Evolutionary conservation across 2,113 vertebrate species (phyloP).

Genomic region (Rhinolophus ferrumequinum): DNA sequence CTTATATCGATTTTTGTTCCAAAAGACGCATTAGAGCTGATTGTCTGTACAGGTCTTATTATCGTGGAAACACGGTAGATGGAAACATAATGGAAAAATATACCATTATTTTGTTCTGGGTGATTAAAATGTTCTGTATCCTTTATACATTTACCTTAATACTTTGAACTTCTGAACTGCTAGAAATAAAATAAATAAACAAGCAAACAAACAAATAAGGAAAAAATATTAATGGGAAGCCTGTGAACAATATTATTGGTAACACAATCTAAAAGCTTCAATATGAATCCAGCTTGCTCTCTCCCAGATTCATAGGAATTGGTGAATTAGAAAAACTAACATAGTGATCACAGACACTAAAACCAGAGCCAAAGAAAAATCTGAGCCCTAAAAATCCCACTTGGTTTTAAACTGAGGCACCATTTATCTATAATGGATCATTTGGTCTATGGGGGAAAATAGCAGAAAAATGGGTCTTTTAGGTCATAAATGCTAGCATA

Average conservation of each 20-base stretch:
- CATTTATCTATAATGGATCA: background rate
- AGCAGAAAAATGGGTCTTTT: constrained; percentile 48
- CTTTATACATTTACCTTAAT: background rate
- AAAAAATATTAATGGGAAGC: too few relatives aligned
- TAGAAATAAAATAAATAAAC: background rate
- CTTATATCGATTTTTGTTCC: too few relatives aligned
- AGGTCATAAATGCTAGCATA: constrained; percentile 50
- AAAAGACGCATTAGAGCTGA: too few relatives aligned
- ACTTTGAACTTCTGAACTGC: background rate
- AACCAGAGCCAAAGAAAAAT: background rate
- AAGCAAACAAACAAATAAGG: too few relatives aligned
- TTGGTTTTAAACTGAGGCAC: background rate
- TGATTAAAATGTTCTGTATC: background rate
- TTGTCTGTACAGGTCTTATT: too few relatives aligned
- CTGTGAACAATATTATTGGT: background rate
- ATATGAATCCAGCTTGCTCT: background rate
- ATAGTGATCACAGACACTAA: background rate
- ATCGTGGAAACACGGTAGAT: too few relatives aligned
- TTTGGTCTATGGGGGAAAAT: background rate
- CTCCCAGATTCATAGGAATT: background rate
- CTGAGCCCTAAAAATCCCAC: background rate
- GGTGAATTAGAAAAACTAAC: background rate
- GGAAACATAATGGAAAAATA: background rate
- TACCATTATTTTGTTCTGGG: background rate
- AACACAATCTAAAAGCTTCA: background rate